Evolutionary conservation across 2,888 invertebrate species (phyloP), one percentile per base, ranked within the genome.

Genomic region (Lampropteryx suffumata): DNA sequence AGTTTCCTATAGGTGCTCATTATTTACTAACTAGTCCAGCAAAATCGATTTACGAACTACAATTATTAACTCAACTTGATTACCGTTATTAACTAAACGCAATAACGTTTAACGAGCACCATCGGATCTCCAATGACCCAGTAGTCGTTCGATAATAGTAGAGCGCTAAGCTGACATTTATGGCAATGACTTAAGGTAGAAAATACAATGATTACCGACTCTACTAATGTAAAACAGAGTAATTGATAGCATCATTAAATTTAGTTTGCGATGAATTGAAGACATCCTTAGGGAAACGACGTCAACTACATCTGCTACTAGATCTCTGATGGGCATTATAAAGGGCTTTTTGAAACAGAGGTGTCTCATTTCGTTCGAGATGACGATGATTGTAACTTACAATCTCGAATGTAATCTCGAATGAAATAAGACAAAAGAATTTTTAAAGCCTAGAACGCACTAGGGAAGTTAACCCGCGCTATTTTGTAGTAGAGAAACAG

Each of bases 191-290:
- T n/a, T n/a, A n/a, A n/a, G n/a, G n/a, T n/a, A n/a, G n/a, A n/a
- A n/a, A n/a, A n/a, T n/a, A n/a, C n/a, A n/a, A n/a, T n/a, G n/a
- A n/a, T n/a, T n/a, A n/a, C n/a, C n/a, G n/a, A n/a, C n/a, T n/a
- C n/a, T n/a, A n/a, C n/a, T n/a, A n/a, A n/a, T n/a, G n/a, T n/a
- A n/a, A n/a, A n/a, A n/a, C n/a, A n/a, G n/a, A n/a, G n/a, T 71
- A 72, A 75, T 70, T 67, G 71, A 74, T 73, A 59, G 66, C 62
- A 60, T 64, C 66, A 69, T 70, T 70, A 71, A 73, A 72, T 72
- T 73, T 71, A 62, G 65, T 70, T 72, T 69, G 61, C 64, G 60
- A 69, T 62, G 70, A 73, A 74, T 70, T 73, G 68, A 57, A 63
- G 50, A 49, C 46, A 47, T 51, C 48, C 47, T 46, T 33, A 28